Conservation (phyloP, 2,113 vertebrate genomes). For the Smithornis capensis region DNA sequence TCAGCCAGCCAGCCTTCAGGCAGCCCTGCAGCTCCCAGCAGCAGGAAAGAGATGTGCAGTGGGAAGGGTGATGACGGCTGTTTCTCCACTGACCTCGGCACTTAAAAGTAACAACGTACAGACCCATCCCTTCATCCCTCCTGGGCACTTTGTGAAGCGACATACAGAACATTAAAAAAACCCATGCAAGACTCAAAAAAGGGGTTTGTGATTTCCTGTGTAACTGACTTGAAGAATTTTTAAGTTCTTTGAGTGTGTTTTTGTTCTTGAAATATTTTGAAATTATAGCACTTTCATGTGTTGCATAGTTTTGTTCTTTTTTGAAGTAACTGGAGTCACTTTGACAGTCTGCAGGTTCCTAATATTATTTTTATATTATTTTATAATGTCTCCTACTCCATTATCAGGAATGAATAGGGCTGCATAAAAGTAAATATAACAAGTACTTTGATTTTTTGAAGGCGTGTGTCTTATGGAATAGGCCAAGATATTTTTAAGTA, state of each 20-base stretch:
- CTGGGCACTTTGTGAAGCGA: fast-evolving
- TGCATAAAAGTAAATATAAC: neutral
- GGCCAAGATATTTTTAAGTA: neutral
- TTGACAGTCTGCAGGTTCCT: neutral
- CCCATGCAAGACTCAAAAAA: fast-evolving
- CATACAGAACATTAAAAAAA: neutral
- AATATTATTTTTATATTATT: neutral
- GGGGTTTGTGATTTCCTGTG: neutral
- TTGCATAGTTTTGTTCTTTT: neutral
- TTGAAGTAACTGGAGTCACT: neutral
- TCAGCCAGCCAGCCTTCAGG: neutral
- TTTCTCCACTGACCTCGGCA: neutral
- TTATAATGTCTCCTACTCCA: no score
- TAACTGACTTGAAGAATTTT: neutral
- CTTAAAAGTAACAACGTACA: neutral
- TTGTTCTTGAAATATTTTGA: neutral
- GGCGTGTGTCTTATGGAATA: neutral
- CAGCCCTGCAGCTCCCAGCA: fast-evolving
- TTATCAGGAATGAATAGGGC: neutral
- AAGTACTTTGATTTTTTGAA: neutral
- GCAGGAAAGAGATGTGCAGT: neutral
- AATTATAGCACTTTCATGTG: neutral
- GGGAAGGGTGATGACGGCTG: neutral
- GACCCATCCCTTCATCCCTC: neutral
- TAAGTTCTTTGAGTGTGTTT: neutral